Conservation (phyloP, 2,888 invertebrate genomes). For the Troides aeacus region DNA sequence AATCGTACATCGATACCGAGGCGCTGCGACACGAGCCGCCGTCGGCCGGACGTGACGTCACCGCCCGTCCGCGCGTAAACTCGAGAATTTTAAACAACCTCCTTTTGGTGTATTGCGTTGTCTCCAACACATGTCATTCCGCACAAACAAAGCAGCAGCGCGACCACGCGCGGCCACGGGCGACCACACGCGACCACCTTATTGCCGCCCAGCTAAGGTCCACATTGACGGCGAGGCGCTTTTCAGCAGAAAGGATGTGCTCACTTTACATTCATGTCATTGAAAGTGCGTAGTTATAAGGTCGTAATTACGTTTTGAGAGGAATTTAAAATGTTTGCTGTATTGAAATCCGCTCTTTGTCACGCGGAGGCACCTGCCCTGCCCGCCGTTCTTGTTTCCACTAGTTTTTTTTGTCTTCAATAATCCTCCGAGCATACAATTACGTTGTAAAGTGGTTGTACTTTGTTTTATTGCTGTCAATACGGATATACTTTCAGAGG, state of each 20-base stretch:
- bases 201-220: slow-evolving; percentile 49
- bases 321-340: slow-evolving; percentile 53
- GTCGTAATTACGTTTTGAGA: slow-evolving; percentile 61
- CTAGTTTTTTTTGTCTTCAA: slow-evolving; percentile 11
- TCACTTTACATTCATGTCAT: slow-evolving; percentile 68
- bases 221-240: slow-evolving; percentile 37
- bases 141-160: slow-evolving; percentile 55
- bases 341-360: slow-evolving; percentile 33
- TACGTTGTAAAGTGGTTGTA: slow-evolving; percentile 12
- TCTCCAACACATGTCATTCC: slow-evolving; percentile 67
- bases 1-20: slow-evolving; percentile 57
- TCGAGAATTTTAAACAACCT: slow-evolving; percentile 77
- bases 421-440: slow-evolving; percentile 4
- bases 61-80: slow-evolving; percentile 63
- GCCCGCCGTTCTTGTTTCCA: slow-evolving; percentile 16
- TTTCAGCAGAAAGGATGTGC: slow-evolving; percentile 40
- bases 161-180: slow-evolving; percentile 36
- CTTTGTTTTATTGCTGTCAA: slow-evolving; percentile 16
- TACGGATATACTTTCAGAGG: slow-evolving; percentile 19
- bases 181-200: slow-evolving; percentile 31
- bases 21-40: slow-evolving; percentile 48
- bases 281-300: slow-evolving; percentile 64
- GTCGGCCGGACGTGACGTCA: slow-evolving; percentile 74
- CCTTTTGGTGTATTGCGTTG: slow-evolving; percentile 66
- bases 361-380: slow-evolving; percentile 22